Evolutionary conservation across 1,140 invertebrate species (phyloP).

Genomic region (Aphis craccivora): DNA sequence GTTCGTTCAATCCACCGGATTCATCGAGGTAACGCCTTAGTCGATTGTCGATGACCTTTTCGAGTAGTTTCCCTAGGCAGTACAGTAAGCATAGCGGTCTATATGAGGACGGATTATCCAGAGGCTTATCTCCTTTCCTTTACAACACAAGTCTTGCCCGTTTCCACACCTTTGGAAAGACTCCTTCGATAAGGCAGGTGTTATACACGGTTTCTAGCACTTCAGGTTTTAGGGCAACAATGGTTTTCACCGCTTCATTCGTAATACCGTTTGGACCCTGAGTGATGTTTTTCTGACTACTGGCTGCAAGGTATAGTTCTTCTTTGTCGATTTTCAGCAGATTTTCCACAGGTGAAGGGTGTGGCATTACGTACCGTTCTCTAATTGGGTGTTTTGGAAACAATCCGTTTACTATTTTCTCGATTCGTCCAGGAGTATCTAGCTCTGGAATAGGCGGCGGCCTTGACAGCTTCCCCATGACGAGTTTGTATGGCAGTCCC

Average conservation of each 20-base stretch:
- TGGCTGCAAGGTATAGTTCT: neutral
- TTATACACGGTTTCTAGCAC: neutral
- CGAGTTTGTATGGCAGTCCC: neutral
- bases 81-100: neutral
- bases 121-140: neutral
- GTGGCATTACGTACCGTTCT: too few relatives aligned
- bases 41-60: neutral
- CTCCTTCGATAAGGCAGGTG: neutral
- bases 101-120: neutral
- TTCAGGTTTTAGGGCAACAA: neutral
- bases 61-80: neutral
- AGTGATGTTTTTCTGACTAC: neutral
- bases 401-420: neutral
- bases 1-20: fast-evolving
- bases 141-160: neutral
- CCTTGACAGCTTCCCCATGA: neutral
- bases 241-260: neutral
- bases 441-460: neutral
- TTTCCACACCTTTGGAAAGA: neutral
- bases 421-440: neutral
- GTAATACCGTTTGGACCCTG: neutral
- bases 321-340: neutral
- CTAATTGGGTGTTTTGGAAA: neutral
- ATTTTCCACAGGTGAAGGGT: too few relatives aligned
- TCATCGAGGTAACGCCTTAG: neutral